Evolutionary conservation across 1,140 invertebrate genomes (phyloP).

Genomic region (Cyclargus thomasi): DNA sequence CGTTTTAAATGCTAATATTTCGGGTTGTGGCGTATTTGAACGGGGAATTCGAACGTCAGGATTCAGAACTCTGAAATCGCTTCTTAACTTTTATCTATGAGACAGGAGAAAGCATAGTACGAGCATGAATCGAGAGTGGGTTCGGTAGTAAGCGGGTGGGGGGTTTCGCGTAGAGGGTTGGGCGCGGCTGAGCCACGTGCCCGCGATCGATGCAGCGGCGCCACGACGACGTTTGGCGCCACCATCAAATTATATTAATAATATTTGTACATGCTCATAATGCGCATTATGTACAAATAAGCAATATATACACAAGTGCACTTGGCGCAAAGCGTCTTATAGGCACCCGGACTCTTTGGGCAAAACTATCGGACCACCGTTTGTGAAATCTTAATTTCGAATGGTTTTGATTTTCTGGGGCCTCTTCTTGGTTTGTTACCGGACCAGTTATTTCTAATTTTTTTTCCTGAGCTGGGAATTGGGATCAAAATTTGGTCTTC

Average conservation of each 20-base stretch:
- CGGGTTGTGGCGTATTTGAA: too few relatives aligned
- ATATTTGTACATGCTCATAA: not conserved
- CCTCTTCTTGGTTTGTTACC: too few relatives aligned
- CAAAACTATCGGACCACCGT: too few relatives aligned
- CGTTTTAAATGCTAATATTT: not conserved
- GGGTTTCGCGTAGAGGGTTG: not conserved
- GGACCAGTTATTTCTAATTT: too few relatives aligned
- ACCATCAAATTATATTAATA: not conserved
- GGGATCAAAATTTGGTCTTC: too few relatives aligned
- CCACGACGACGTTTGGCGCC: not conserved
- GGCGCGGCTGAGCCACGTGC: conserved; percentile 4
- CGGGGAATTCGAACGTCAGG: too few relatives aligned
- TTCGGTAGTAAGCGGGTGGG: not conserved
- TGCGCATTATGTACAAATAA: not conserved
- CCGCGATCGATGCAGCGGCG: conserved; percentile 10
- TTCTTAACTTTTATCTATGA: not conserved
- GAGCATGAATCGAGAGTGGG: not conserved
- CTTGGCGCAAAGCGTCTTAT: not conserved
- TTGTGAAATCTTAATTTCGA: too few relatives aligned
- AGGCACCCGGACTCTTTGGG: too few relatives aligned
- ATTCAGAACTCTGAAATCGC: too few relatives aligned
- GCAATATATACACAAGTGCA: not conserved
- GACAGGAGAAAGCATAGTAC: not conserved
- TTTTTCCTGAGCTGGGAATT: too few relatives aligned
- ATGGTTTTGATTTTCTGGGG: too few relatives aligned